phyloP scores from a whole-genome alignment of 2,888 invertebrate genomes.

The Hofmannophila pseudospretella region DNA sequence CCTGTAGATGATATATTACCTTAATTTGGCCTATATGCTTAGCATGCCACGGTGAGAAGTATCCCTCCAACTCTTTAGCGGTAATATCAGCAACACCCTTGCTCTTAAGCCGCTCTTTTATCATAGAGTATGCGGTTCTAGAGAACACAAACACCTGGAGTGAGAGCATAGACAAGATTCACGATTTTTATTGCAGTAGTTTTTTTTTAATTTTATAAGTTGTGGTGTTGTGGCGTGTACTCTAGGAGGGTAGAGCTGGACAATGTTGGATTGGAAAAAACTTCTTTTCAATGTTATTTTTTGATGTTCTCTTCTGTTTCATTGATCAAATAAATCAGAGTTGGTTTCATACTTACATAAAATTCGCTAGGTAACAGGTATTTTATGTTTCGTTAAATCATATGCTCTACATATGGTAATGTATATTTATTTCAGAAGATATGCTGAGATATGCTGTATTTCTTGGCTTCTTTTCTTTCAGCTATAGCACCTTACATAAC shows the following conservation, averaged over 20 bases:
- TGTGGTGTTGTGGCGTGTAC: slow-evolving; percentile 25
- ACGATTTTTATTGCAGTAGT: slow-evolving; percentile 21
- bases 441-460: too few species aligned
- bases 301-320: background rate
- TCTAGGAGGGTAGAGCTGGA: slow-evolving; percentile 23
- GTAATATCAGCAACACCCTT: slow-evolving; percentile 87
- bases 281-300: slow-evolving; percentile 28
- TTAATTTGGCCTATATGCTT: slow-evolving; percentile 89
- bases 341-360: too few species aligned
- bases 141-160: slow-evolving; percentile 92
- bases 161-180: slow-evolving; percentile 64
- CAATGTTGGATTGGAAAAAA: slow-evolving; percentile 26
- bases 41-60: slow-evolving; percentile 92
- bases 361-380: too few species aligned
- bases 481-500: too few species aligned
- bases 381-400: too few species aligned
- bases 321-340: background rate
- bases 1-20: too few species aligned
- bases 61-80: slow-evolving; percentile 85
- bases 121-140: slow-evolving; percentile 87
- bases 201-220: slow-evolving; percentile 15
- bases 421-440: too few species aligned
- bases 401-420: too few species aligned
- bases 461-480: too few species aligned
- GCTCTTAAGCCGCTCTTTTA: slow-evolving; percentile 89